Conservation (phyloP, 2,888 invertebrate genomes). For the Tetanocera ferruginea region DNA sequence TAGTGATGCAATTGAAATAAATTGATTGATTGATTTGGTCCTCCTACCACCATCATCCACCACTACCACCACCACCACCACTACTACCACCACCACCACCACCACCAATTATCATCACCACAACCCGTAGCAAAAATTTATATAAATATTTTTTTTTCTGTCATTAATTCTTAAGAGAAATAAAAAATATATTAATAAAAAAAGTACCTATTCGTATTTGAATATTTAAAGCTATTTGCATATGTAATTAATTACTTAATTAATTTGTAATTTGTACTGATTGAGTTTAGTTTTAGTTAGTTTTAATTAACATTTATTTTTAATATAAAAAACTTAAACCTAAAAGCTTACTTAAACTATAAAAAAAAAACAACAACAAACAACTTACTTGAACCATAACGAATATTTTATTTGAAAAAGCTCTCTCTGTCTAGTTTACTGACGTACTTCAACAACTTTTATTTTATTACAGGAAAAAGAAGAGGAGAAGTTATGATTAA, state of each 20-base stretch:
- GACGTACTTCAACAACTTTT: slow-evolving; percentile 40
- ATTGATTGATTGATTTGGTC: slow-evolving; percentile 39
- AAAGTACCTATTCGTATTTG: not conserved
- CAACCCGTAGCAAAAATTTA: slow-evolving; percentile 28
- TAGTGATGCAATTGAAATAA: slow-evolving; percentile 45
- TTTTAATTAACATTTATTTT: not conserved
- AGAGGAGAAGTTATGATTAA: slow-evolving; percentile 69
- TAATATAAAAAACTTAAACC: not conserved
- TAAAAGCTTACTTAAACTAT: slow-evolving; percentile 5
- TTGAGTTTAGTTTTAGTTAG: slow-evolving; percentile 24
- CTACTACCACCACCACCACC: slow-evolving; percentile 27
- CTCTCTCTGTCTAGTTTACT: slow-evolving; percentile 13
- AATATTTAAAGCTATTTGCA: not conserved
- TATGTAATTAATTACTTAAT: slow-evolving; percentile 11
- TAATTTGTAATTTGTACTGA: slow-evolving; percentile 23
- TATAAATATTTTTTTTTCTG: slow-evolving; percentile 10
- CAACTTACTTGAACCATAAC: not conserved
- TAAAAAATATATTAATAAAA: not conserved
- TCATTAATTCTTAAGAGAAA: slow-evolving; percentile 9
- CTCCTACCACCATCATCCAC: slow-evolving; percentile 34
- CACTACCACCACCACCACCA: slow-evolving; percentile 24
- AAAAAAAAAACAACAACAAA: too few species aligned
- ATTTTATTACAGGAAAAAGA: slow-evolving; percentile 69
- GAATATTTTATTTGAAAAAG: not conserved
- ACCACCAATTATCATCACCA: slow-evolving; percentile 33